Base-by-base conservation (phyloP, 2,797 vertebrate species). In the Ctenosaura bakeri region DNA sequence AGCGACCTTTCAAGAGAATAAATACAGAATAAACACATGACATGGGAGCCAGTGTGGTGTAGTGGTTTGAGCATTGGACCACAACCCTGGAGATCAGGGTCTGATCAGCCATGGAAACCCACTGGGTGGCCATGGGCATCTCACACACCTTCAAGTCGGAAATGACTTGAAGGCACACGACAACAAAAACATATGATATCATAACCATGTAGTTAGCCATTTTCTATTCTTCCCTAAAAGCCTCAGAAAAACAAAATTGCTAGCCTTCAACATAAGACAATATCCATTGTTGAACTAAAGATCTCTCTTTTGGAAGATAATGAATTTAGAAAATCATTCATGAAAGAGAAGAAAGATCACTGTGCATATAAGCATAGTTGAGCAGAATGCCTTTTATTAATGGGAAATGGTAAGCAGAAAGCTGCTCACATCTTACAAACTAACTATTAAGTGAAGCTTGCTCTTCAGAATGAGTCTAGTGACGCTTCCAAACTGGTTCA, bases 361-460 rank as follows among this genome's bases (percentile, higher is more conserved):
- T 56, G 12, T 89, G 88, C 26, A 62, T 32, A 20, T 42, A 50
- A n/a, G 80, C 12, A 76, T 35, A 83, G 14, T 3, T 81, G n/a
- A 88, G 66, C 26, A 85, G 59, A 85, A 85, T 29, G 6, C n/a
- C 18, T 71, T 85, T 89, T 69, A 46, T 13, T 66, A 69, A 69
- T 4, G 62, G n/a, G 18, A 64, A 69, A 32, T 29, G 69, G 50
- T 76, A 79, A 79, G 12, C 20, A 71, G 78, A 85, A 56, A 85
- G 14, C 42, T 69, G 24, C 6, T 42, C 46, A 78, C 38, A 24
- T 85, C 64, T 89, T 52, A 78, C 52, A 79, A 54, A 42, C 12
- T 83, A 69, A 42, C 12, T 83, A 26, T 83, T 76, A n/a, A 32
- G 9, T n/a, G 59, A 77, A 18, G 42, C 35, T 54, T 32, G 26